These are phyloP conservation scores for Drosophila kambysellisi DNA, from an alignment of 2,888 invertebrate genomes.

Conservation along the genomic window DNA sequence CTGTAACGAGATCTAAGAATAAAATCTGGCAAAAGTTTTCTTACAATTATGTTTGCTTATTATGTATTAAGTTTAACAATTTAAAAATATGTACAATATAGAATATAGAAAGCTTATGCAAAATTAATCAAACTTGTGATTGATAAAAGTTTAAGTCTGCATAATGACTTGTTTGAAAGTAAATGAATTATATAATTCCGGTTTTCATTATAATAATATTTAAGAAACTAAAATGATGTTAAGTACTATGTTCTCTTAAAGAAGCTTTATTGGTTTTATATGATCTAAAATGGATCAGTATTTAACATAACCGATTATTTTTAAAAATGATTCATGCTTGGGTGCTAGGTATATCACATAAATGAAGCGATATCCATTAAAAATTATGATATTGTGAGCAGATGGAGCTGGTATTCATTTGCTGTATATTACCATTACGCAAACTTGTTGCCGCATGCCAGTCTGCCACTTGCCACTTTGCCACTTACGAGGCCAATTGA, in stretches of 20 bases:
- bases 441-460: conserved; percentile 45
- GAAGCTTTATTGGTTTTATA: neutral
- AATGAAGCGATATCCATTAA: conserved; percentile 47
- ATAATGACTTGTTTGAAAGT: neutral
- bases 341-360: conserved; percentile 12
- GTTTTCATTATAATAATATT: neutral
- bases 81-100: neutral
- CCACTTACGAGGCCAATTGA: conserved; percentile 63
- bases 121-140: neutral
- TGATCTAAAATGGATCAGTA: neutral
- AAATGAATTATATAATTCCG: neutral
- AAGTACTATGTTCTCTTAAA: neutral
- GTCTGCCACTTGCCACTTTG: conserved; percentile 20
- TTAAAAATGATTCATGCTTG: neutral
- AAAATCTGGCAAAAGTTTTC: too few species aligned
- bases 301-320: neutral
- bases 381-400: conserved; percentile 46
- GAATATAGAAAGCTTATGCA: too few species aligned
- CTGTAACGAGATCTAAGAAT: too few species aligned
- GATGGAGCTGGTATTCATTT: conserved; percentile 52
- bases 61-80: too few species aligned
- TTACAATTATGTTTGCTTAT: too few species aligned
- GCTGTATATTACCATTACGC: conserved; percentile 39
- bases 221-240: too few species aligned
- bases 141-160: neutral